Conservation (phyloP, 2,888 invertebrate species). For the Slavum lentiscoides region DNA sequence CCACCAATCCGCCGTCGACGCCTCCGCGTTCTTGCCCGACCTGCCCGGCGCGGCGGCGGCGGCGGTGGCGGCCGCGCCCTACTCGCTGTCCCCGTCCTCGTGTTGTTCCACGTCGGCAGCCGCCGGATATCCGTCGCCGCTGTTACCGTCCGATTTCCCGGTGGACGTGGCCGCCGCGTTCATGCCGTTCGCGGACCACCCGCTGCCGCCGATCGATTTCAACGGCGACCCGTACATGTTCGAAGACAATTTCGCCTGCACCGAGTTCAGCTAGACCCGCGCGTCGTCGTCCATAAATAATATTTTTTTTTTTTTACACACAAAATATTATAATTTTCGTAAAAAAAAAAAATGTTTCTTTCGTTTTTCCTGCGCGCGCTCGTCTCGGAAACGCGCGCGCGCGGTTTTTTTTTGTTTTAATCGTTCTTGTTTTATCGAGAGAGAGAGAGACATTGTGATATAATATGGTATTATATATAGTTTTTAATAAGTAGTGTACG, state of each 20-base stretch:
- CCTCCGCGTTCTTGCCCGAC: slow-evolving; percentile 26
- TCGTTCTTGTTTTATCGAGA: no score
- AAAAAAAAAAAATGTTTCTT: no score
- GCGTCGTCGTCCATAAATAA: no score
- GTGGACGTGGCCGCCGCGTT: slow-evolving; percentile 45
- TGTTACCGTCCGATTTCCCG: slow-evolving; percentile 37
- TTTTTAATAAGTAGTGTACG: no score
- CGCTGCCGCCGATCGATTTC: slow-evolving; percentile 47
- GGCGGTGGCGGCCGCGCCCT: neutral
- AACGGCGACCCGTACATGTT: slow-evolving; percentile 52
- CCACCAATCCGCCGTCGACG: no score
- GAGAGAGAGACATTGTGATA: no score
- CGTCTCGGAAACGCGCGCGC: no score
- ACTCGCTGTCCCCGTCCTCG: slow-evolving; percentile 29
- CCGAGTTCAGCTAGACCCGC: slow-evolving; percentile 38
- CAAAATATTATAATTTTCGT: no score
- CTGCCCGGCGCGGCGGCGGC: neutral
- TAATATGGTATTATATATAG: no score
- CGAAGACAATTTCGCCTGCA: slow-evolving; percentile 48
- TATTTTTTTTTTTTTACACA: no score
- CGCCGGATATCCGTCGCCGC: slow-evolving; percentile 25
- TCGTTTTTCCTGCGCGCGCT: no score
- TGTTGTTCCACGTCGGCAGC: slow-evolving; percentile 24
- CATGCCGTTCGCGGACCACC: slow-evolving; percentile 49
- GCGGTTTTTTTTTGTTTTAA: no score